Base-by-base conservation (phyloP, 2,797 vertebrate genomes). In the Clamator glandarius region DNA sequence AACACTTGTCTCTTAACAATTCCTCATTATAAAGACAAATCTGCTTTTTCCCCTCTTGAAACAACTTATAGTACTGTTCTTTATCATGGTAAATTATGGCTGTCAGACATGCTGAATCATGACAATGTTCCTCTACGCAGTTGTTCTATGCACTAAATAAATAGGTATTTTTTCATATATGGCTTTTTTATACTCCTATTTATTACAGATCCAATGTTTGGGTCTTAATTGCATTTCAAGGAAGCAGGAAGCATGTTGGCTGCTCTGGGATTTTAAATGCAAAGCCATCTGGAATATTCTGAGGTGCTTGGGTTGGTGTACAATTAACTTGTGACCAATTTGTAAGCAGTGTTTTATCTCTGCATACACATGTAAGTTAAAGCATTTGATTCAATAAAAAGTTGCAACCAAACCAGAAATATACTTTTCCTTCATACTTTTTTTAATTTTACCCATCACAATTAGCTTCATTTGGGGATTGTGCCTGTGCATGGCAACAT, bases 401-500 rank as follows among this genome's bases (percentile, higher is more conserved):
- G 5, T 7, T 28, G 17, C 4, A 3, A 21, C 39, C 33, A 41
- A 79, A 33, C 35, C 16, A 24, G 52, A 76, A 26, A 0, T 14
- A 24, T 16, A 36, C 17, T 66, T 73, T 64, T 16, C 51, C 2
- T 3, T 24, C 1, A 0, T 14, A 51, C 20, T 21, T 59, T 35
- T 35, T 64, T 15, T 1, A 35, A 42, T 62, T 58, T n/a, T 29
- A 29, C 26, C 2, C 0, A 15, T 29, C 1, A 4, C 28, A 21
- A 15, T 0, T 11, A 41, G 13, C 8, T 26, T 72, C 29, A 10
- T 21, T 5, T 8, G 8, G 58, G 23, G 4, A 20, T 44, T 0
- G 0, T 3, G 29, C 52, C 54, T 7, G 25, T 0, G 3, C 2
- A 1, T 0, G 16, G 33, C 5, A 6, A 15, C 2, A 2, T 1